A percentile compares a stretch with the other conserved stretches of the same genome.
phyloP scores from a whole-genome alignment of 1,140 invertebrate genomes.

The Philopotamus ludificatus region DNA sequence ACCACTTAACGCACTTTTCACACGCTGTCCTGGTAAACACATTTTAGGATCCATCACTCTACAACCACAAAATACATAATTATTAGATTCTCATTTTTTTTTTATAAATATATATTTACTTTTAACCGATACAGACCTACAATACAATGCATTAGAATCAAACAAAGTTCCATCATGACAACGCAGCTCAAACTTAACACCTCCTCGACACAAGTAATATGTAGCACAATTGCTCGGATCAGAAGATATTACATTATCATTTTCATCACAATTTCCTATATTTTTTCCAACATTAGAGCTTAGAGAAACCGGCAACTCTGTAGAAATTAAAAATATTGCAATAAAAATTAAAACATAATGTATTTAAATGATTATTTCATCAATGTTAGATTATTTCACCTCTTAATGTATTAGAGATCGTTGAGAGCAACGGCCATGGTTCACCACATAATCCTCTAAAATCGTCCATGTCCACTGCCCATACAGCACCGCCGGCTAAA shows the following conservation, averaged over 20 bases:
- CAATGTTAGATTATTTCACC: constrained; percentile 46
- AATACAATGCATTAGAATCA: constrained; percentile 55
- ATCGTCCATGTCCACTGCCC: constrained; percentile 68
- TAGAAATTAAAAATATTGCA: background rate
- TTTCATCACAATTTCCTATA: constrained; percentile 51
- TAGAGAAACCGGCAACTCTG: background rate
- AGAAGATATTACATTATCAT: constrained; percentile 55
- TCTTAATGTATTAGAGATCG: constrained; percentile 59
- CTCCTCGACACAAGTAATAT: constrained; percentile 67
- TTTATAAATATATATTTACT: too few relatives aligned
- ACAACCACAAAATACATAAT: constrained; percentile 3
- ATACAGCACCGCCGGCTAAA: constrained; percentile 67
- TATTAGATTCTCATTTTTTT: too few relatives aligned
- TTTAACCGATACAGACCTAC: too few relatives aligned
- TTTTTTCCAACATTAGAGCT: background rate
- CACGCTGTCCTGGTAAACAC: constrained; percentile 31
- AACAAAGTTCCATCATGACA: constrained; percentile 56
- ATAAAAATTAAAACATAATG: background rate
- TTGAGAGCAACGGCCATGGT: constrained; percentile 63
- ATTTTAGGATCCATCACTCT: constrained; percentile 34
- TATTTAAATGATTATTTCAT: constrained; percentile 14
- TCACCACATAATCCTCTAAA: constrained; percentile 67
- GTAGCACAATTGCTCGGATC: constrained; percentile 66
- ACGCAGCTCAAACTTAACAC: constrained; percentile 58
- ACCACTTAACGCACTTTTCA: constrained; percentile 9